phyloP scores from a whole-genome alignment of 2,113 vertebrate genomes.

The Clarias magur region DNA sequence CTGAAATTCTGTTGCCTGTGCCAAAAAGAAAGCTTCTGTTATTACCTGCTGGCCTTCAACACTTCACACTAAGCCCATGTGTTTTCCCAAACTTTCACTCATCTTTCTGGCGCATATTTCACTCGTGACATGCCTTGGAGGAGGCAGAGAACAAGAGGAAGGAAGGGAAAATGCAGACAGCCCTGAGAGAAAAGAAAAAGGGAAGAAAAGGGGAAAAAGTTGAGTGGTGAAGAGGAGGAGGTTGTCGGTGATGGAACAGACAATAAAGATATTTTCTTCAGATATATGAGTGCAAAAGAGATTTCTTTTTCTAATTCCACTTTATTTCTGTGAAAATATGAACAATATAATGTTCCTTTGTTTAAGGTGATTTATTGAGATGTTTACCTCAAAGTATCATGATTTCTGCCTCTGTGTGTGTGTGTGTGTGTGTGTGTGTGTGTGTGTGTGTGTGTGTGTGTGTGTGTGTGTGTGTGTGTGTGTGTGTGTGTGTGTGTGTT shows the following conservation, averaged over 20 bases:
- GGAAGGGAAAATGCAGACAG: constrained; percentile 42
- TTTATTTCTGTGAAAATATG: constrained; percentile 45
- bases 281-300: constrained; percentile 22
- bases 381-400: constrained; percentile 60
- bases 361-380: constrained; percentile 70
- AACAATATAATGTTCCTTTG: constrained; percentile 71
- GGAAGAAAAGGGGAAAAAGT: neutral
- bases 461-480: neutral
- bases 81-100: constrained; percentile 69
- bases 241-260: constrained; percentile 34
- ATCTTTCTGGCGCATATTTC: constrained; percentile 66
- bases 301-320: neutral
- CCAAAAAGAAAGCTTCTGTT: constrained; percentile 47
- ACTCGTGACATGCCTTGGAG: constrained; percentile 56
- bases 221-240: constrained; percentile 8
- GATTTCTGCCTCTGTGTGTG: neutral
- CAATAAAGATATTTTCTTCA: constrained; percentile 8
- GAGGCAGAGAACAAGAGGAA: constrained; percentile 26
- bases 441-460: constrained; percentile 36
- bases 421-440: neutral
- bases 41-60: constrained; percentile 59
- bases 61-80: constrained; percentile 55
- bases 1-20: constrained; percentile 30
- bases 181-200: constrained; percentile 15
- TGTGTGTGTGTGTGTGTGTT: constrained; percentile 33